Evolutionary conservation across 2,888 invertebrate species (phyloP), one percentile per base, ranked within the genome.

Genomic region (Mythimna vitellina): DNA sequence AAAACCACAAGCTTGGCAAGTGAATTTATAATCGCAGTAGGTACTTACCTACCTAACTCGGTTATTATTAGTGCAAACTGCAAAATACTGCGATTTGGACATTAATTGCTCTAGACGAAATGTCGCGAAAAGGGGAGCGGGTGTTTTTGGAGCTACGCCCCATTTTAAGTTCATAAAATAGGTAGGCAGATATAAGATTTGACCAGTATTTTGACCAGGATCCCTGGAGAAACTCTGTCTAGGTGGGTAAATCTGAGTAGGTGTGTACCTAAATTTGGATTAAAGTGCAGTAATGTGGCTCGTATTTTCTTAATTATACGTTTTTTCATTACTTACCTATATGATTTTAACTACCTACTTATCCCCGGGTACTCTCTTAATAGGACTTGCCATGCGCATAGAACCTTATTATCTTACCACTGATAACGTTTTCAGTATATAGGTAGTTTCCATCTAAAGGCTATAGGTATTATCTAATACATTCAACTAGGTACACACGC

Each of bases 1-100:
- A 17, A 66, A 69, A 42, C 29, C 68, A 54, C 25, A 42, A 51
- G 29, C 14, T 53, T 73, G 73, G 61, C 62, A 53, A 42, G 20
- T 14, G n/a, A 74, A 53, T 73, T 61, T 42, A 61, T 25, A 32
- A 46, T 35, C 9, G 9, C n/a, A 17, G 25, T 60, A 12, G 22
- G 49, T 49, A 57, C 20, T 20, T 32, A 57, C 9, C 20, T 56
- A 54, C 22, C 14, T 17, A 51, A 0, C 3, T 22, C n/a, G 20
- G 12, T n/a, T 71, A 53, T 73, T 42, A 35, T 58, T 72, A 42
- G 29, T 32, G 38, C 14, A 68, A 42, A 22, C 22, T 54, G 20
- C 9, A 22, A 20, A 69, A 4, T 32, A 29, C 3, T 22, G 10
- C 2, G 17, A 20, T 69, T 20, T 66, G 38, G 5, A 17, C 20